phyloP scores from a whole-genome alignment of 1,140 invertebrate species.

The Aphaenogaster rudis region DNA sequence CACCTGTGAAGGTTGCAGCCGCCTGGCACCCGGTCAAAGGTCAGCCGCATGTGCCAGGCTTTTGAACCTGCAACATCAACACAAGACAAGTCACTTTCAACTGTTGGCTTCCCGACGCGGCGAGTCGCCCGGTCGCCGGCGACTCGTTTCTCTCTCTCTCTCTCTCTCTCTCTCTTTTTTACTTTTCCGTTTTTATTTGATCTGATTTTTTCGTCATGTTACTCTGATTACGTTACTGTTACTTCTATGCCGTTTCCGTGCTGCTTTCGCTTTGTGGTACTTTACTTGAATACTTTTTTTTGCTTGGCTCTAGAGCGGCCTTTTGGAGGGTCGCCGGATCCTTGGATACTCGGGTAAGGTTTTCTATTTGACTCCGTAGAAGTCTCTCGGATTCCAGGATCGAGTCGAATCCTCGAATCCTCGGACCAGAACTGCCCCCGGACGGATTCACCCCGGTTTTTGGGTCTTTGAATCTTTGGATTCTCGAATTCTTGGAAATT shows the following conservation, averaged over 20 bases:
- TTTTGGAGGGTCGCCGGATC: conserved; percentile 54
- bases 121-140: conserved; percentile 73
- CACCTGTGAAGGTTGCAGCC: conserved; percentile 95
- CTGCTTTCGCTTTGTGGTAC: conserved; percentile 46
- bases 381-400: conserved; percentile 56
- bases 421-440: conserved; percentile 29
- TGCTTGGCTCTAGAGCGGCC: conserved; percentile 37
- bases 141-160: conserved; percentile 64
- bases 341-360: conserved; percentile 52
- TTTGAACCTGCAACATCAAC: conserved; percentile 94
- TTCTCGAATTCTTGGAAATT: conserved; percentile 56
- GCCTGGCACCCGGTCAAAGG: conserved; percentile 95
- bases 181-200: conserved; percentile 45
- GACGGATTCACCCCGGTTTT: conserved; percentile 40
- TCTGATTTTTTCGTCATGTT: conserved; percentile 38
- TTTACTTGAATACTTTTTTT: conserved; percentile 47
- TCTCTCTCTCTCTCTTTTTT: conserved; percentile 64
- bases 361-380: conserved; percentile 26
- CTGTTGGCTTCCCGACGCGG: conserved; percentile 81
- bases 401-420: conserved; percentile 57
- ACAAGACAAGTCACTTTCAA: conserved; percentile 88
- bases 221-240: conserved; percentile 53
- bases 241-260: conserved; percentile 41
- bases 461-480: conserved; percentile 59
- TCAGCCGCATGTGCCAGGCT: conserved; percentile 96